A percentile compares a stretch with the other conserved stretches of the same genome.
phyloP scores from a whole-genome alignment of 2,113 vertebrate species.

The Ondatra zibethicus region DNA sequence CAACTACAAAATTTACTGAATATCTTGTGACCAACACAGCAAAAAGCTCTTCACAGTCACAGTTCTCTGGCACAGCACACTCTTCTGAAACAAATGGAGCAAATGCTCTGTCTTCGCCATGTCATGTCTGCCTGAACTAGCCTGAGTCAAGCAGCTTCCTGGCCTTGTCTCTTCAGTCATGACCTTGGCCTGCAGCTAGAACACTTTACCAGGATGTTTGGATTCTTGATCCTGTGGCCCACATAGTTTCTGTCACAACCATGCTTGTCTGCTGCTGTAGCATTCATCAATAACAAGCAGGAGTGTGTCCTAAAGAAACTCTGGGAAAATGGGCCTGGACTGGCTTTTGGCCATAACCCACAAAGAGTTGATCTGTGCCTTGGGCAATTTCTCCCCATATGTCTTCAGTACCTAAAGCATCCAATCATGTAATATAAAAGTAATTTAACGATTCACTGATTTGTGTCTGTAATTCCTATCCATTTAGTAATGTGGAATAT shows the following conservation, averaged over 20 bases:
- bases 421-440: not conserved
- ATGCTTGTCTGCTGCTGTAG: not conserved
- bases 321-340: not conserved
- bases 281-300: not conserved
- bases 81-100: not conserved
- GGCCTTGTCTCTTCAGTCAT: not conserved
- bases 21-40: not conserved
- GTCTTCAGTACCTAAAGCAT: not conserved
- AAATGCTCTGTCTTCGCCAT: not conserved
- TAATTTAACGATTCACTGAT: not conserved
- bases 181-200: no score
- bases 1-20: no score
- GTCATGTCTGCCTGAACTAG: not conserved
- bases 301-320: not conserved
- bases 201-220: not conserved
- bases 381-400: not conserved
- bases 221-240: not conserved
- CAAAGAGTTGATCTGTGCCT: not conserved
- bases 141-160: not conserved
- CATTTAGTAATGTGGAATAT: not conserved
- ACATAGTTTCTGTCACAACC: not conserved
- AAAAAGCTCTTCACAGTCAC: rapidly evolving
- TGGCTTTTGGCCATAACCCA: not conserved
- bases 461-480: not conserved
- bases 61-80: not conserved